A percentile compares a stretch with the other conserved stretches of the same genome.
Conservation (phyloP, 2,888 invertebrate genomes). For the Deilephila elpenor region DNA sequence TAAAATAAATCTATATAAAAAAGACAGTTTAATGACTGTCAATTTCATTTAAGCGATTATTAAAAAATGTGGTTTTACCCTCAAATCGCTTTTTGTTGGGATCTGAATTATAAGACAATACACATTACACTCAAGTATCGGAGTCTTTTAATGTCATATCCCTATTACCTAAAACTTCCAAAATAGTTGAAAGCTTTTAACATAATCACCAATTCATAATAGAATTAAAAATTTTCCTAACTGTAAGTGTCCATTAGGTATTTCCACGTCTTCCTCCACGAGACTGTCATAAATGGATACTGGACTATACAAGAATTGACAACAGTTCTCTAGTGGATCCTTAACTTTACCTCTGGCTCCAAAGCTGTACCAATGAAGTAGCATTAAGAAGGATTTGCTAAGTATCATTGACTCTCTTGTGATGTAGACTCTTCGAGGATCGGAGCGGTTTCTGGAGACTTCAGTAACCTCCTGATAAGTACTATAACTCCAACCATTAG, state of each 20-base stretch:
- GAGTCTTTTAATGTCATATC: too few relatives aligned
- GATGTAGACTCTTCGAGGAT: constrained; percentile 53
- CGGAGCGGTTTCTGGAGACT: constrained; percentile 57
- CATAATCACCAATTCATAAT: background rate
- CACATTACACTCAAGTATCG: too few relatives aligned
- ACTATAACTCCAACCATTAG: constrained; percentile 62
- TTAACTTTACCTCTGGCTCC: background rate
- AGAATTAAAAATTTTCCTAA: background rate
- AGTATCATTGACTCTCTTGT: constrained; percentile 29
- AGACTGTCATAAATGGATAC: background rate
- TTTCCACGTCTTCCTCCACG: background rate
- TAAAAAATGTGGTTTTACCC: too few relatives aligned
- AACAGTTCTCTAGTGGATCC: background rate
- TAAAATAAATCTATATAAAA: background rate
- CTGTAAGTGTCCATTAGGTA: background rate
- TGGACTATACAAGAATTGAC: background rate
- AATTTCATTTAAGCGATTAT: too few relatives aligned
- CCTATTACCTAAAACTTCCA: too few relatives aligned
- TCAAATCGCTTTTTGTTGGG: too few relatives aligned
- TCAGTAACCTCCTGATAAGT: constrained; percentile 59
- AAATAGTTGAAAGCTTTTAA: too few relatives aligned
- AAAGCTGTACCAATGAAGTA: background rate
- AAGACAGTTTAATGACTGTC: background rate
- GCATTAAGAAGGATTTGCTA: background rate
- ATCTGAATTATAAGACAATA: too few relatives aligned